Conservation (phyloP, 2,113 vertebrate species). For the Pterophyllum scalare region DNA sequence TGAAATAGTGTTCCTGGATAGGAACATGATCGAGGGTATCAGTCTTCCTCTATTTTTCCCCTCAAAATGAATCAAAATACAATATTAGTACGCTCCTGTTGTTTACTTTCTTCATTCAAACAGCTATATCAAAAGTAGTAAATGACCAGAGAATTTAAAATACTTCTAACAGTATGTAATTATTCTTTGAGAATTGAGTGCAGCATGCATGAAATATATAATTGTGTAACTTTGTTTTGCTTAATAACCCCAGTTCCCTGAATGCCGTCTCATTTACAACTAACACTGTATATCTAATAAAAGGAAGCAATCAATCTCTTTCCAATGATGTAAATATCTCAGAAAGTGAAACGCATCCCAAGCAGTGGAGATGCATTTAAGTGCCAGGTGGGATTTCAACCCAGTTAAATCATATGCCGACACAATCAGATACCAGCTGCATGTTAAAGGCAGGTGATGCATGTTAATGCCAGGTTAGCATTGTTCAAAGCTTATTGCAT, state of each 20-base stretch:
- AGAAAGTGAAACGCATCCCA: slow-evolving; percentile 1
- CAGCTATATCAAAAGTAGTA: background rate
- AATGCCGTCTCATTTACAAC: slow-evolving; percentile 1
- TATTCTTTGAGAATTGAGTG: background rate
- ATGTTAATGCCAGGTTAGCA: slow-evolving; percentile 46
- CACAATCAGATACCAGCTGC: slow-evolving; percentile 33
- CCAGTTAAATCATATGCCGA: slow-evolving; percentile 29
- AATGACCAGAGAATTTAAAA: background rate
- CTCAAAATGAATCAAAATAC: background rate
- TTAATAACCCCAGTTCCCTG: background rate
- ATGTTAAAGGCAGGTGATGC: slow-evolving; percentile 34
- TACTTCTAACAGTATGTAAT: background rate
- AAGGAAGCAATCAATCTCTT: background rate
- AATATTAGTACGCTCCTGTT: background rate
- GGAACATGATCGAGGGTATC: background rate
- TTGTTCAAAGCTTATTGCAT: slow-evolving; percentile 50
- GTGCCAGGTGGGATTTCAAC: slow-evolving; percentile 35
- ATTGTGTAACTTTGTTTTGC: slow-evolving; percentile 5
- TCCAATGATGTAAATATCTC: background rate
- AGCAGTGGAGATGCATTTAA: background rate
- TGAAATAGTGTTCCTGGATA: slow-evolving; percentile 3
- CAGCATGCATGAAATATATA: background rate
- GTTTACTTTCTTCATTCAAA: background rate
- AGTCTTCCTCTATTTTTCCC: background rate
- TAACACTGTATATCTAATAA: background rate